Evolutionary conservation across 2,113 vertebrate genomes (phyloP).

Genomic region (Cyprinodon tularosa): DNA sequence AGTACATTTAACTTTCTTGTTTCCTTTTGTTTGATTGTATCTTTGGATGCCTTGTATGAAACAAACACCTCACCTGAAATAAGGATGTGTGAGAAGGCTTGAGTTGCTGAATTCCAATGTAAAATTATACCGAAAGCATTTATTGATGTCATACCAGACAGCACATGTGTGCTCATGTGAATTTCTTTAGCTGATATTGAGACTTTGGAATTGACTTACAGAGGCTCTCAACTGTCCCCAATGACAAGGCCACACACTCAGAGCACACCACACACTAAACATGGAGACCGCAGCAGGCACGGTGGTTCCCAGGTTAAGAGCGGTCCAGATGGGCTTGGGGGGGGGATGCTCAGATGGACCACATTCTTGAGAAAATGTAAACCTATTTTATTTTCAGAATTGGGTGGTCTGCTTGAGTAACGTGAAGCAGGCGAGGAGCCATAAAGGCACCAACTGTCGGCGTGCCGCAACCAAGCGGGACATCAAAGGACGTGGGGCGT

Average conservation of each 20-base stretch:
- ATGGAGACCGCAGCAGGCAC: constrained; percentile 10
- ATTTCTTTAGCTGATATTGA: constrained; percentile 59
- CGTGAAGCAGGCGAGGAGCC: constrained; percentile 38
- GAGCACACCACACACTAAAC: constrained; percentile 38
- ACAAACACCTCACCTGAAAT: neutral
- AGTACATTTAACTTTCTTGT: constrained; percentile 11
- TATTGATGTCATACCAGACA: constrained; percentile 36
- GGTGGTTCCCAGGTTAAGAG: constrained; percentile 60
- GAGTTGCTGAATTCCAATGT: constrained; percentile 8
- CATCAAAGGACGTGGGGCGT: constrained; percentile 66
- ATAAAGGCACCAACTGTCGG: constrained; percentile 72
- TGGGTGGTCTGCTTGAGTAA: constrained; percentile 70
- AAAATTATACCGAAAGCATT: constrained; percentile 30
- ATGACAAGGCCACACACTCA: constrained; percentile 49
- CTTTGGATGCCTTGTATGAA: constrained; percentile 6
- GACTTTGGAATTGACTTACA: constrained; percentile 64
- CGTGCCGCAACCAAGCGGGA: constrained; percentile 38
- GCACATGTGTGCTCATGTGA: constrained; percentile 29
- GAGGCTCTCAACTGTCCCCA: constrained; percentile 50
- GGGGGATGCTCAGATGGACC: constrained; percentile 50
- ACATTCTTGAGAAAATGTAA: constrained; percentile 72
- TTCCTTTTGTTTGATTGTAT: neutral
- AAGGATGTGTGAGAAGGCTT: neutral
- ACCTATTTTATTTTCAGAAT: constrained; percentile 68
- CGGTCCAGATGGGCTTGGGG: constrained; percentile 76